Evolutionary conservation across 2,888 invertebrate genomes (phyloP), one percentile per base, ranked within the genome.

Genomic region (Melikaiella ostensackeni): DNA sequence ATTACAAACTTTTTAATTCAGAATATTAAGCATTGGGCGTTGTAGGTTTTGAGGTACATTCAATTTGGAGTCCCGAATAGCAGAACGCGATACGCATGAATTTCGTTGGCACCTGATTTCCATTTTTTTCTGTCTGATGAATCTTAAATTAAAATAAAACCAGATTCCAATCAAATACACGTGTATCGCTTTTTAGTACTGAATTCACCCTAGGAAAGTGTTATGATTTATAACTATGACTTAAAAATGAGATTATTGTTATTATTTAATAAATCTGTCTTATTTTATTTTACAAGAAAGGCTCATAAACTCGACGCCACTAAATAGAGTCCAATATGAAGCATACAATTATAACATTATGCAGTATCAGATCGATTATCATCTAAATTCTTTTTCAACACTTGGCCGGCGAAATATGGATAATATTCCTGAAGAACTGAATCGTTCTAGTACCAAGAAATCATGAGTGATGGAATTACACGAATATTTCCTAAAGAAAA

Each of bases 361-460:
- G 38, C 13, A 13, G 13, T 38, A 13, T 13, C 13, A 38, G 16
- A 42, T 42, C 1, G 0, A 16, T 16, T 42, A 3, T 42, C 42
- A 42, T 16, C 16, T 42, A 16, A 42, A 42, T 1, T 42, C n/a
- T 8, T 21, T 21, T 50, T 50, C 9, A 50, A 50, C n/a, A 21
- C 8, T 9, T 42, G 16, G 16, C 5, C 6, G 16, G 5, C n/a
- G 62, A 63, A n/a, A 63, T 16, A 19, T n/a, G 3, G 33, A n/a
- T 0, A 63, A 33, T 79, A 79, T 63, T 24, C 38, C 5, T 1
- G 24, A 16, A 64, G 24, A 64, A 42, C 27, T 42, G 16, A 64
- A 64, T 64, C 35, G 13, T 42, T 42, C 16, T 27, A 16, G 11
- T 24, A 64, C 64, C 21, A 16, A 35, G 13, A 63, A 63, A 42